Evolutionary conservation across 2,888 invertebrate genomes (phyloP), one percentile per base, ranked within the genome.

Genomic region (Litoditis marina): DNA sequence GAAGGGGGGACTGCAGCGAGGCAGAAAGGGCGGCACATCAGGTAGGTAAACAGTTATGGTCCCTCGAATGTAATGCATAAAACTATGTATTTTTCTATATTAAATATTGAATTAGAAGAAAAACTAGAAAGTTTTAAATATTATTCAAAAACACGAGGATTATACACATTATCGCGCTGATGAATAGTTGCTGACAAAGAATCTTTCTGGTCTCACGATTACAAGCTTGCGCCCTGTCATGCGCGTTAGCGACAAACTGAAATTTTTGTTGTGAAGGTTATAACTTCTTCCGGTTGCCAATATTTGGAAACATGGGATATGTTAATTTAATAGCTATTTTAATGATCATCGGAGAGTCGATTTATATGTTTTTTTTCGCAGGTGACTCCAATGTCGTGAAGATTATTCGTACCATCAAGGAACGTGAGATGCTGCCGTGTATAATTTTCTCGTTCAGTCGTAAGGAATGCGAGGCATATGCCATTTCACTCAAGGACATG

Each of bases 391-490:
- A 92, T 82, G 94, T 94, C 77, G 93, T 92, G 83, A 96, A 95
- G 86, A 92, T 99, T 67, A 91, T 98, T 25, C 94, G 95, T 85
- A 95, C 98, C 92, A 92, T 98, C 44, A 94, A 95, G 92, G 95
- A 98, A 83, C 87, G 93, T 28, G 93, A 92, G 84, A 92, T 96
- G 84, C 92, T 95, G 0, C 98, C 98, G 0, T 94, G 95, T 3
- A 98, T 99, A 75, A 92, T 95, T 61, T 99, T 99, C 87, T 95
- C 95, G 83, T 99, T 99, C 84, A 94, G 94, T 81, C 94, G 95
- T 83, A 96, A 94, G 83, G 96, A 98, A 77, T 99, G 98, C 82
- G 98, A 99, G 84, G 85, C 90, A 0, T 98, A 94, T 83, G 98
- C 96, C 0, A 89, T 92, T 88, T 92, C 94, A 84, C 91, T 98